Conservation (phyloP, 1,140 invertebrate genomes). For the Physella acuta region DNA sequence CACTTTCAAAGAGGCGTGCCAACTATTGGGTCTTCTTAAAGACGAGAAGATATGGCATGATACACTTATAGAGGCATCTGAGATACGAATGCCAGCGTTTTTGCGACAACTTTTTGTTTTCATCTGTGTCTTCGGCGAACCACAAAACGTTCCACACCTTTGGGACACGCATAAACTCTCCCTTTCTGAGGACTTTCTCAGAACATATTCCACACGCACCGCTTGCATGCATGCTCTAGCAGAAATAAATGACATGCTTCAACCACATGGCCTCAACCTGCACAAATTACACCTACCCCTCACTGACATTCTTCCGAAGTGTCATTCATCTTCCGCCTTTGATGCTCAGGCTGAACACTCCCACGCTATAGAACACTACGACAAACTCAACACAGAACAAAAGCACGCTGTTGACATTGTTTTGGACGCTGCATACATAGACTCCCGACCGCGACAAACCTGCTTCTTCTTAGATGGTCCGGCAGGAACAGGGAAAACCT, state of each 20-base stretch:
- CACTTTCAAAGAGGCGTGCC: background rate
- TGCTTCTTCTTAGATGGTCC: too few relatives aligned
- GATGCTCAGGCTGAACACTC: background rate
- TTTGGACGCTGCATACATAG: too few relatives aligned
- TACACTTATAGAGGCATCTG: background rate
- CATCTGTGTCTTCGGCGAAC: background rate
- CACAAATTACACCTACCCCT: background rate
- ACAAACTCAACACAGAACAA: too few relatives aligned
- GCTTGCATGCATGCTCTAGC: background rate
- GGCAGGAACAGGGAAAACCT: too few relatives aligned
- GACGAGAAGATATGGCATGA: background rate
- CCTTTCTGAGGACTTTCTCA: slow-evolving; percentile 1
- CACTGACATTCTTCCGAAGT: background rate
- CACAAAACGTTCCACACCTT: background rate
- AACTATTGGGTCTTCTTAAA: background rate
- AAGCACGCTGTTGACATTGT: too few relatives aligned
- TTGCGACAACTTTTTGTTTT: background rate
- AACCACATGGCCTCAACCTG: background rate
- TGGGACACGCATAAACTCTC: slow-evolving; percentile 1
- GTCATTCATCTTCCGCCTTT: background rate
- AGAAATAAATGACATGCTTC: background rate
- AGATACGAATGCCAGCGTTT: background rate
- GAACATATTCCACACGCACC: background rate
- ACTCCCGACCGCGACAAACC: too few relatives aligned
- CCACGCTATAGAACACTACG: background rate